These are phyloP conservation scores for Crenuchus spilurus DNA, from an alignment of 2,797 vertebrate species.

Conservation along the genomic window DNA sequence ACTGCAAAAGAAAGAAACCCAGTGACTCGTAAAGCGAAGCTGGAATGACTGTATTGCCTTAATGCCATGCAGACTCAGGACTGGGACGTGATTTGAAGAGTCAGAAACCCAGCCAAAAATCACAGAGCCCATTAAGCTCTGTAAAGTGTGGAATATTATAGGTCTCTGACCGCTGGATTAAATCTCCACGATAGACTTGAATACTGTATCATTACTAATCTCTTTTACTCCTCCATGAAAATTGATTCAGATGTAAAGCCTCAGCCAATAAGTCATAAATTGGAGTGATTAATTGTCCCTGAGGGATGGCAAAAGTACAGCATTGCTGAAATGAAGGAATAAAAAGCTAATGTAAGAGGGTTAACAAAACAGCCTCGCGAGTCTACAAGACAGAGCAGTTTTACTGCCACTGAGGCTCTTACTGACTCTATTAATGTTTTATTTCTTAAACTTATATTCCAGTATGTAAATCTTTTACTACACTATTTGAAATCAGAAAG, in stretches of 20 bases:
- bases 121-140: conserved; percentile 14
- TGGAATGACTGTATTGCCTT: background rate
- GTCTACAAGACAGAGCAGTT: background rate
- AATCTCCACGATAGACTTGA: conserved; percentile 39
- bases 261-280: conserved; percentile 48
- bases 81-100: background rate
- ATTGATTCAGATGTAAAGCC: conserved; percentile 44
- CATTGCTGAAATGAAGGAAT: conserved; percentile 42
- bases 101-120: background rate
- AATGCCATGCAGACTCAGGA: background rate
- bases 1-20: background rate
- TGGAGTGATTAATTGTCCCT: conserved; percentile 38
- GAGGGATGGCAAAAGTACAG: conserved; percentile 26
- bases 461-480: background rate
- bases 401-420: background rate
- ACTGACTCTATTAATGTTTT: background rate
- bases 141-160: conserved; percentile 29
- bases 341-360: conserved; percentile 54
- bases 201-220: conserved; percentile 41
- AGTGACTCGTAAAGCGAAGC: background rate
- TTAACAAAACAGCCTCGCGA: conserved; percentile 12
- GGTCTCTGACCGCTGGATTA: conserved; percentile 30
- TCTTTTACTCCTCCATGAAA: conserved; percentile 38
- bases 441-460: background rate
- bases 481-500: too few species aligned